phyloP scores from a whole-genome alignment of 2,888 invertebrate species.

The Litoditis marina region DNA sequence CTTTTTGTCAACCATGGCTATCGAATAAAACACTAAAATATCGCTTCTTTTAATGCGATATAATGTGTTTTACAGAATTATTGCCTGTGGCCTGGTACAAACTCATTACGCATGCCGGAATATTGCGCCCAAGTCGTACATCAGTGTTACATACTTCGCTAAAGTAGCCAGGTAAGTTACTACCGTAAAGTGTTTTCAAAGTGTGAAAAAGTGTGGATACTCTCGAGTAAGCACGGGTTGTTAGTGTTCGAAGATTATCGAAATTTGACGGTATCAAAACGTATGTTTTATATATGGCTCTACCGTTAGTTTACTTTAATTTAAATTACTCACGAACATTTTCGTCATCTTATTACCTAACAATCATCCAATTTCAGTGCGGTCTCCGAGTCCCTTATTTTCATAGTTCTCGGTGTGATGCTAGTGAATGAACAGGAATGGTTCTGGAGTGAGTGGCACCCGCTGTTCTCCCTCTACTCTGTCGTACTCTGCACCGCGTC shows the following conservation, averaged over 20 bases:
- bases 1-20: too few relatives aligned
- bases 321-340: too few relatives aligned
- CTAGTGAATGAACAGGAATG: constrained; percentile 63
- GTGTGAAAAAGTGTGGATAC: too few relatives aligned
- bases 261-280: too few relatives aligned
- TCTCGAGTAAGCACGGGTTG: too few relatives aligned
- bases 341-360: too few relatives aligned
- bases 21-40: too few relatives aligned
- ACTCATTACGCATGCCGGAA: constrained; percentile 68
- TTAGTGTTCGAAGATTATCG: too few relatives aligned
- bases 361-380: constrained; percentile 63
- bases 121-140: constrained; percentile 66
- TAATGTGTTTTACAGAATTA: constrained; percentile 63
- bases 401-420: constrained; percentile 68
- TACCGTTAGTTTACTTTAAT: too few relatives aligned
- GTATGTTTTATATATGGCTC: too few relatives aligned
- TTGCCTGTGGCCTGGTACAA: constrained; percentile 68
- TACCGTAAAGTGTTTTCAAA: too few relatives aligned
- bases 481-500: constrained; percentile 51
- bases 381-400: constrained; percentile 67
- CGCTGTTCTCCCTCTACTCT: constrained; percentile 48
- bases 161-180: constrained; percentile 63
- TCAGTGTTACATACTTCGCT: constrained; percentile 67
- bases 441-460: constrained; percentile 54
- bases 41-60: too few relatives aligned